Base-by-base conservation (phyloP, 2,797 vertebrate species). In the Lycodopsis pacificus region DNA sequence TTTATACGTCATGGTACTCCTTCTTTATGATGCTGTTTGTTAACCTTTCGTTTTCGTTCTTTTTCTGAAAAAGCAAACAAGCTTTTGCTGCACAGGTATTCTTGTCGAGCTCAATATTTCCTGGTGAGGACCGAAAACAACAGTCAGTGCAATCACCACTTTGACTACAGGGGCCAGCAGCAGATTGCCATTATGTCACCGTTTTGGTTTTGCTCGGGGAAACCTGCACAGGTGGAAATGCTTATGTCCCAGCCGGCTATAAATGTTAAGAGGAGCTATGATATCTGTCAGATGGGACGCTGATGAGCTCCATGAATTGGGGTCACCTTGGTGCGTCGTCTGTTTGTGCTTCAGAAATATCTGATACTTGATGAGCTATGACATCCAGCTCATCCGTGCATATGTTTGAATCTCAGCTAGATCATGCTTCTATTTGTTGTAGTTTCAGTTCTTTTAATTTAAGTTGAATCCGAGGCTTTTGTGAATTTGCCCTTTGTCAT, bases 321-420 rank as follows among this genome's bases (percentile, higher is more conserved):
- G 87, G 91, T 90, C 88, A 93, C 91, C 89, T 91, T 89, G 86
- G 64, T 81, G 71, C 70, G 12, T 64, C 25, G 57, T 85, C 73
- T 82, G 80, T 85, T 89, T 83, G 75, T 84, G 81, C 68, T 53
- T 58, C 77, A 57, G 73, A 77, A 86, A 73, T 71, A 79, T 76
- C 57, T 34, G 44, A 76, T 72, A 17, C 65, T 73, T 54, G 65
- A 87, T 80, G 76, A 84, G 73, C 51, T 61, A 72, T 82, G 80
- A 77, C 65, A 62, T 51, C n/a, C n/a, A n/a, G n/a, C n/a, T n/a
- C n/a, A n/a, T n/a, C 40, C 27, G 10, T 74, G 73, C 73, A 54
- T 27, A 25, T 74, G 73, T 53, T 71, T 32, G 48, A 77, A 65
- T 61, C 36, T 58, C 27, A 42, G 42, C 12, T 73, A 40, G 48